Percentiles rank a stretch among this genome's conserved stretches.
Conservation (phyloP, 2,888 invertebrate species). For the Cerastis rubricosa region DNA sequence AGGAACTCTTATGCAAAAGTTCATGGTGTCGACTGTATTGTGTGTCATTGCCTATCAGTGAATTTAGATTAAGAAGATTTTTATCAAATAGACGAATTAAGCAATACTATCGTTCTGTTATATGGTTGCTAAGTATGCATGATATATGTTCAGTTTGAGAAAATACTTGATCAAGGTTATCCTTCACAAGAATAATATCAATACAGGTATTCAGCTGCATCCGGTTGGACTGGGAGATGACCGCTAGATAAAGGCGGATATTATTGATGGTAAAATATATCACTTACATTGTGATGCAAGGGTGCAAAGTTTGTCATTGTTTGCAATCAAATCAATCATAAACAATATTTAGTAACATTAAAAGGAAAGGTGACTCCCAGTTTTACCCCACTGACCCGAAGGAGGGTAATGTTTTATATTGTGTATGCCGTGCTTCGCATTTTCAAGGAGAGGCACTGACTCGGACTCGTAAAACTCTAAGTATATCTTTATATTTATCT, state of each 20-base stretch:
- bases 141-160: not conserved
- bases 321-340: not conserved
- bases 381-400: not conserved
- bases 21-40: not conserved
- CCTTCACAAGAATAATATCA: not conserved
- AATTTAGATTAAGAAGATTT: not conserved
- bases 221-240: not conserved
- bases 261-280: not conserved
- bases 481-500: not conserved
- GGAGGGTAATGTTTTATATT: not conserved
- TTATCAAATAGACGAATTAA: not conserved
- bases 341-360: not conserved
- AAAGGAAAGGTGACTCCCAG: not conserved
- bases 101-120: not conserved
- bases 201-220: not conserved
- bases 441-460: not conserved
- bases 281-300: not conserved
- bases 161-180: not conserved
- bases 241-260: not conserved
- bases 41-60: not conserved
- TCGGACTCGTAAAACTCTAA: not conserved
- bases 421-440: not conserved
- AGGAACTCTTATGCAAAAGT: not conserved
- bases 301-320: not conserved
- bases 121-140: not conserved